Percentiles rank a stretch among this genome's conserved stretches.
Evolutionary conservation across 2,113 vertebrate species (phyloP).

Genomic region (Corythoichthys haematopterus): DNA sequence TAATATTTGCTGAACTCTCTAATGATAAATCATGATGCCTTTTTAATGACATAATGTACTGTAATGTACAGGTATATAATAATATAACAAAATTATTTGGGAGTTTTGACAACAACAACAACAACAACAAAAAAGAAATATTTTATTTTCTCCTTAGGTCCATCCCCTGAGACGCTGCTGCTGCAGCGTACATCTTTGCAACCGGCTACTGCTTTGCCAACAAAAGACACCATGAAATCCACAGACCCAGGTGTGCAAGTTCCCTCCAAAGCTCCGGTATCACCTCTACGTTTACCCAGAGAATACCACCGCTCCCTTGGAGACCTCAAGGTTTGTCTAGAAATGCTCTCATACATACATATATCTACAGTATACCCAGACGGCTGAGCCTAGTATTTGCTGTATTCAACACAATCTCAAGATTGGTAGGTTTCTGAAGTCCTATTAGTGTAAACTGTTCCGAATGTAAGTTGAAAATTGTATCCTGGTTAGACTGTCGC

Average conservation of each 20-base stretch:
- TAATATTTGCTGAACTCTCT: conserved; percentile 28
- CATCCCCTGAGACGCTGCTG: conserved; percentile 78
- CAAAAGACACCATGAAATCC: conserved; percentile 63
- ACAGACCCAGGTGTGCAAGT: conserved; percentile 44
- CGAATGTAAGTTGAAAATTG: no score
- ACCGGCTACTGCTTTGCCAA: conserved; percentile 59
- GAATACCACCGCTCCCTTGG: conserved; percentile 85
- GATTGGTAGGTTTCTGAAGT: no score
- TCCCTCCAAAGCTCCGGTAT: conserved; percentile 68
- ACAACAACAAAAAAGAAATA: background rate
- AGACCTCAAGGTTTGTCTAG: conserved; percentile 81
- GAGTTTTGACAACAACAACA: no score
- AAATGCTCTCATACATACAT: background rate
- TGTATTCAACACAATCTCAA: no score
- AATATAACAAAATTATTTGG: background rate
- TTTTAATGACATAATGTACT: no score
- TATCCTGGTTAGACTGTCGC: no score
- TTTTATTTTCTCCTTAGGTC: conserved; percentile 62
- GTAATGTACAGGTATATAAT: no score
- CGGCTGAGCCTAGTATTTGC: no score
- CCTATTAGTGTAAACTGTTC: no score
- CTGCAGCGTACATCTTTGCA: conserved; percentile 59
- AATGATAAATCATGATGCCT: background rate
- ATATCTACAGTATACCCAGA: no score
- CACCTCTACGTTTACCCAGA: conserved; percentile 68